Evolutionary conservation across 2,888 invertebrate species (phyloP), one percentile per base, ranked within the genome.

Genomic region (Sussaba pulchella): DNA sequence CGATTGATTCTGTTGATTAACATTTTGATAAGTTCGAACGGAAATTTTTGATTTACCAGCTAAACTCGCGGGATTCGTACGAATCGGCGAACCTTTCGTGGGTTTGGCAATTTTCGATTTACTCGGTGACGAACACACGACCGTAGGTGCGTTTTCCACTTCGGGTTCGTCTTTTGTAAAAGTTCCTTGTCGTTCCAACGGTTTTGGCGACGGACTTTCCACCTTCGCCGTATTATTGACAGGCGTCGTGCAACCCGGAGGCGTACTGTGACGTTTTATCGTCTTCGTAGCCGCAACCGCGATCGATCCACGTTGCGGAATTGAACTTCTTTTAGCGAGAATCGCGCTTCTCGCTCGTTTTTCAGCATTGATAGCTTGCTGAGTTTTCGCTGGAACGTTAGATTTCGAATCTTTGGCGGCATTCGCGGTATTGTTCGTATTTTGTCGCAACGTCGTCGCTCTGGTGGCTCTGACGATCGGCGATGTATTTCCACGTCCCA

Each of bases 151-250:
- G 69, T 92, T 91, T 26, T 89, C 90, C 45, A 87, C 89, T 73
- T 91, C 92, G 0, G 94, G 93, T 84, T 97, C 97, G 86, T 98
- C 98, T 92, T 98, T 98, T 0, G 97, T 97, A 90, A 98, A 98
- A 0, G 98, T 98, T 12, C 97, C 97, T 92, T 98, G 98, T 31
- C 98, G 94, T 84, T 96, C 96, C 41, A 96, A 91, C 0, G 94
- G 94, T n/a, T 89, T 90, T 2, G 81, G 74, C 0, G 74, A 9
- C 2, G 87, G 80, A 0, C 57, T 43, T 3, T 88, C 88, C 0
- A 73, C 12, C 64, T 85, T 88, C 1, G 61, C 39, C 3, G 85
- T 84, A 4, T 66, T 83, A 54, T 67, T 85, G 19, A 24, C 82
- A 83, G 26, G 82, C 75, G 45, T 57, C 43, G 71, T 50, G 57